Evolutionary conservation across 2,113 vertebrate genomes (phyloP).

Genomic region (Corythoichthys intestinalis): DNA sequence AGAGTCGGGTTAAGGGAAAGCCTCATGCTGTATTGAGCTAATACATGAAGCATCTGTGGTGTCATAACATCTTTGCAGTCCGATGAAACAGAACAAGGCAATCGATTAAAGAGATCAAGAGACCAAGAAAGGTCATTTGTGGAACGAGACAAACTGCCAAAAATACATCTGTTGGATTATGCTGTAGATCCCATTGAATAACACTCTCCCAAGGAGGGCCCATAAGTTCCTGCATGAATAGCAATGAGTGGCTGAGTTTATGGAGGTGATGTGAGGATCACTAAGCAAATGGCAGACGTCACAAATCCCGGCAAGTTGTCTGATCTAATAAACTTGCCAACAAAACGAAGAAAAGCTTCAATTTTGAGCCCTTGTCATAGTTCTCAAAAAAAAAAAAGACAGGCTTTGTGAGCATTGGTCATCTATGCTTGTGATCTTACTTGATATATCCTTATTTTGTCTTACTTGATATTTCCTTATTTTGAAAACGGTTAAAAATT

Average conservation of each 20-base stretch:
- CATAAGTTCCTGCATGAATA: constrained; percentile 40
- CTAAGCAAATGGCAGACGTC: constrained; percentile 46
- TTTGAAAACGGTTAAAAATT: constrained; percentile 12
- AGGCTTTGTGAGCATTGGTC: background rate
- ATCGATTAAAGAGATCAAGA: constrained; percentile 55
- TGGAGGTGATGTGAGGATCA: constrained; percentile 23
- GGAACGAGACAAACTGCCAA: constrained; percentile 31
- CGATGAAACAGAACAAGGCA: constrained; percentile 37
- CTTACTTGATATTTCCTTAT: constrained; percentile 19
- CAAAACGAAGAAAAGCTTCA: constrained; percentile 29
- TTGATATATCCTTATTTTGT: constrained; percentile 13
- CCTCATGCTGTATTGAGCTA: constrained; percentile 8
- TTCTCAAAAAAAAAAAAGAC: background rate
- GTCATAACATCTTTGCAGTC: constrained; percentile 26
- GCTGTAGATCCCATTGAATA: constrained; percentile 33
- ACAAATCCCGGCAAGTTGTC: constrained; percentile 28
- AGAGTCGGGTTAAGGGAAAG: constrained; percentile 9
- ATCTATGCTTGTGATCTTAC: background rate
- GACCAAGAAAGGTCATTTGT: constrained; percentile 30
- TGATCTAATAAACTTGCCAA: constrained; percentile 40
- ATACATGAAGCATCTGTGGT: constrained; percentile 23
- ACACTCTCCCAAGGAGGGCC: constrained; percentile 4
- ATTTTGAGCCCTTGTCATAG: constrained; percentile 13
- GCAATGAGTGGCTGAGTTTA: constrained; percentile 39
- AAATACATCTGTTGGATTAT: constrained; percentile 50